Conservation (phyloP, 1,140 invertebrate species). For the Drosophila pseudoananassae region DNA sequence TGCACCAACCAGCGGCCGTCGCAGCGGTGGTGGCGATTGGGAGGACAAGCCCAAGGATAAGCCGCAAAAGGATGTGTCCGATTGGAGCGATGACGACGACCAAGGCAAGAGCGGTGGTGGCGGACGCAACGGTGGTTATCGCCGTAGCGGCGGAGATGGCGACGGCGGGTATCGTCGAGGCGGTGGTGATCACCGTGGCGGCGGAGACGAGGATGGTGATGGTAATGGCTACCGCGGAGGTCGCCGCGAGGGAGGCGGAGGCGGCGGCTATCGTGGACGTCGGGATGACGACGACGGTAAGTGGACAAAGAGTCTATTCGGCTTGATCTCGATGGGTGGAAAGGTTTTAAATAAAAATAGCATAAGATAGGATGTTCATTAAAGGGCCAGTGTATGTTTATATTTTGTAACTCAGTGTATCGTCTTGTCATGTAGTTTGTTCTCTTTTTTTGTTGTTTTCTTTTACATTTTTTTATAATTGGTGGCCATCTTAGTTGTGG, state of each 20-base stretch:
- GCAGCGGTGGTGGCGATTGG: slow-evolving; percentile 2
- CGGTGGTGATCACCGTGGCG: slow-evolving; percentile 13
- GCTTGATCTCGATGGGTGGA: no score
- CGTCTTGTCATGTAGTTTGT: slow-evolving; percentile 24
- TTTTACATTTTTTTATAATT: background rate
- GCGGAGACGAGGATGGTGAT: slow-evolving; percentile 19
- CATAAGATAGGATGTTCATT: no score
- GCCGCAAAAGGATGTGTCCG: slow-evolving; percentile 5
- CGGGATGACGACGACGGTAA: slow-evolving; percentile 53
- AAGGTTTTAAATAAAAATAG: no score
- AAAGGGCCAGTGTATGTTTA: no score
- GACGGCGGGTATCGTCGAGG: background rate
- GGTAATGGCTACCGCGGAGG: slow-evolving; percentile 33
- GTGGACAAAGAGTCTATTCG: background rate
- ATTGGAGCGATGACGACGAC: slow-evolving; percentile 57
- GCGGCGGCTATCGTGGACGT: slow-evolving; percentile 32
- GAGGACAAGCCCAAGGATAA: background rate
- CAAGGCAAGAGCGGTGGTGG: slow-evolving; percentile 50
- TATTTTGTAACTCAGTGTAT: background rate
- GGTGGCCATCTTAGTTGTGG: slow-evolving; percentile 3
- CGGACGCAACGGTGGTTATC: slow-evolving; percentile 34
- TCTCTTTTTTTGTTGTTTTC: slow-evolving; percentile 23
- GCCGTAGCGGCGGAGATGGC: background rate
- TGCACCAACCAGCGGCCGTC: background rate
- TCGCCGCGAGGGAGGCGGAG: slow-evolving; percentile 24